A percentile compares a stretch with the other conserved stretches of the same genome.
phyloP scores from a whole-genome alignment of 2,888 invertebrate genomes.

The Rhyacophila evoluta region DNA sequence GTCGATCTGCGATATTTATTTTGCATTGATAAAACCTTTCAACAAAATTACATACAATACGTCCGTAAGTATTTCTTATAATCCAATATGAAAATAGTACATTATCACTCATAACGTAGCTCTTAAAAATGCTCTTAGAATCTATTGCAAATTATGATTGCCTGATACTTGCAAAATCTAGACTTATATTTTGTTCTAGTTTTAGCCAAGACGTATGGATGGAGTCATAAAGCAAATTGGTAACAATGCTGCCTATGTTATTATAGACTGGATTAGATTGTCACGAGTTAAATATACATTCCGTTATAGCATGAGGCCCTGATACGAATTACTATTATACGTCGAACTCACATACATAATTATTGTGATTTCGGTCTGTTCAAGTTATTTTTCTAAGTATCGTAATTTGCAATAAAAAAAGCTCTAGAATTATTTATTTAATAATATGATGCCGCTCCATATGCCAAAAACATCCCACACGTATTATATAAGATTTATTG shows the following conservation, averaged over 20 bases:
- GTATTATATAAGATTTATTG: neutral
- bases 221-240: conserved; percentile 46
- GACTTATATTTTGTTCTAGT: conserved; percentile 5
- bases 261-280: conserved; percentile 47
- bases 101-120: neutral
- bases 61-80: too few species aligned
- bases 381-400: neutral
- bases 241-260: conserved; percentile 47
- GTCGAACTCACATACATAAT: conserved; percentile 29
- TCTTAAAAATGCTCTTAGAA: neutral
- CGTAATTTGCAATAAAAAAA: neutral
- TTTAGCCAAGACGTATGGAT: conserved; percentile 42
- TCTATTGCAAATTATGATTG: conserved; percentile 22
- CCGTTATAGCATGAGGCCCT: conserved; percentile 33
- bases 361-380: conserved; percentile 34
- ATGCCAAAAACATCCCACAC: neutral
- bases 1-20: too few species aligned
- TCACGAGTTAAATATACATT: conserved; percentile 50
- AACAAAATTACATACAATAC: too few species aligned
- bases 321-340: conserved; percentile 36
- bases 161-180: conserved; percentile 12
- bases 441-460: neutral
- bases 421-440: neutral
- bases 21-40: too few species aligned
- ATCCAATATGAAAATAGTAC: too few species aligned